Conservation (phyloP, 2,797 vertebrate genomes). For the Denticeps clupeoides region DNA sequence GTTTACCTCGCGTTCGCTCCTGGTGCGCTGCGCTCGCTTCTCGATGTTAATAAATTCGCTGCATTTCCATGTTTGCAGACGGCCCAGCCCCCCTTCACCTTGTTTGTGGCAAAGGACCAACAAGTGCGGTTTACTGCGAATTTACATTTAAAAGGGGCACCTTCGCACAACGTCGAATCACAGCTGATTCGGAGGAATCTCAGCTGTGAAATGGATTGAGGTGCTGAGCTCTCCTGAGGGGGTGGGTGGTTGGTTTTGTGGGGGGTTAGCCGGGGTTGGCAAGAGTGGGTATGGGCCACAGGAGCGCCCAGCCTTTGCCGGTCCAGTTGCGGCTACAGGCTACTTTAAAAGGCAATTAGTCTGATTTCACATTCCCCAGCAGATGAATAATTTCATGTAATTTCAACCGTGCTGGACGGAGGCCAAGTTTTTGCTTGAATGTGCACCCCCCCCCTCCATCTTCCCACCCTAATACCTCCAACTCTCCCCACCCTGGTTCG, state of each 20-base stretch:
- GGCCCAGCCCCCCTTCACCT: conserved; percentile 21
- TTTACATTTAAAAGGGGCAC: conserved; percentile 40
- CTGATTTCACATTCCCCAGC: conserved; percentile 77
- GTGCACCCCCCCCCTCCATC: conserved; percentile 47
- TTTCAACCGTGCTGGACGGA: conserved; percentile 71
- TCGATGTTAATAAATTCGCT: conserved; percentile 32
- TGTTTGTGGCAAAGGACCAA: conserved; percentile 25
- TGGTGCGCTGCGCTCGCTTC: conserved; percentile 6
- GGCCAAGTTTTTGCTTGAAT: conserved; percentile 70
- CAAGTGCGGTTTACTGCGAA: conserved; percentile 36
- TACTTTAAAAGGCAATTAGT: conserved; percentile 77
- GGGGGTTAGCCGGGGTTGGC: not conserved
- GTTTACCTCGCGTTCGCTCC: conserved; percentile 16
- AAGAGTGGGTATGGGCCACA: conserved; percentile 1
- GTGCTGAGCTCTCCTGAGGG: conserved; percentile 22
- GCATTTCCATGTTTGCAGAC: conserved; percentile 27
- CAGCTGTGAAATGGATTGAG: conserved; percentile 46
- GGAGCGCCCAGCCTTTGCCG: conserved; percentile 26
- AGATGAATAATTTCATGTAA: conserved; percentile 78
- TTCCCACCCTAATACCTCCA: not conserved
- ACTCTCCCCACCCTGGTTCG: conserved; percentile 14
- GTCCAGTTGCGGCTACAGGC: conserved; percentile 41
- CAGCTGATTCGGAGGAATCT: conserved; percentile 41
- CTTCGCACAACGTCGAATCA: conserved; percentile 36
- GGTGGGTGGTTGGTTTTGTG: not conserved